A percentile compares a stretch with the other conserved stretches of the same genome.
Evolutionary conservation across 2,888 invertebrate genomes (phyloP).

Genomic region (Sarcophaga subvicina): DNA sequence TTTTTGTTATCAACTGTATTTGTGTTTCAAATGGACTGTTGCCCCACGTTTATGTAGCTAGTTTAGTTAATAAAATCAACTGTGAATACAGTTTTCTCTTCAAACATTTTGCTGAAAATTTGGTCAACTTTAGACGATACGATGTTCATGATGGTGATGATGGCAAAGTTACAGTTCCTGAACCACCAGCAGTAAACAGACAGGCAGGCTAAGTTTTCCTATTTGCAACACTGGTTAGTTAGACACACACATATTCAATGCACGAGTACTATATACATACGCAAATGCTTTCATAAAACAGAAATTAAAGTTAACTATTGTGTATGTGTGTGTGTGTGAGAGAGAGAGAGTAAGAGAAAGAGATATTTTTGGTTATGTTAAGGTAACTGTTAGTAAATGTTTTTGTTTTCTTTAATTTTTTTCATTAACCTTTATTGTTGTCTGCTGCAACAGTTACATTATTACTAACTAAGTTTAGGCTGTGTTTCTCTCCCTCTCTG

Average conservation of each 20-base stretch:
- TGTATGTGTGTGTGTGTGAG: too few relatives aligned
- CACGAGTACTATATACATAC: neutral
- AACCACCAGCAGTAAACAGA: neutral
- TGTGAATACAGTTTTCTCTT: neutral
- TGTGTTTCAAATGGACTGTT: neutral
- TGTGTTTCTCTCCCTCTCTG: neutral
- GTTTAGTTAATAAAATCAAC: neutral
- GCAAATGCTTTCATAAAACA: neutral
- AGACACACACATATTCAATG: neutral
- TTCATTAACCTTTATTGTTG: neutral
- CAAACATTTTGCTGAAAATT: neutral
- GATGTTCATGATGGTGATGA: neutral
- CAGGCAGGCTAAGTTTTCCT: neutral
- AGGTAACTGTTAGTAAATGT: too few relatives aligned
- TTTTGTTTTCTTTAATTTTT: neutral
- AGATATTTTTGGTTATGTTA: too few relatives aligned
- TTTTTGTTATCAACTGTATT: neutral
- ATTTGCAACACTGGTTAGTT: conserved; percentile 13
- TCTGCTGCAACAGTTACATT: neutral
- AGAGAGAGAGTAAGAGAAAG: too few relatives aligned
- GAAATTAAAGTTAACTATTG: too few relatives aligned
- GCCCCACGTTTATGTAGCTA: neutral
- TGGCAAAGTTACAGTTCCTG: neutral
- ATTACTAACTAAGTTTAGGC: too few relatives aligned
- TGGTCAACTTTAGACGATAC: conserved; percentile 14